Base-by-base conservation (phyloP, 2,113 vertebrate genomes). In the Seriola rivoliana region DNA sequence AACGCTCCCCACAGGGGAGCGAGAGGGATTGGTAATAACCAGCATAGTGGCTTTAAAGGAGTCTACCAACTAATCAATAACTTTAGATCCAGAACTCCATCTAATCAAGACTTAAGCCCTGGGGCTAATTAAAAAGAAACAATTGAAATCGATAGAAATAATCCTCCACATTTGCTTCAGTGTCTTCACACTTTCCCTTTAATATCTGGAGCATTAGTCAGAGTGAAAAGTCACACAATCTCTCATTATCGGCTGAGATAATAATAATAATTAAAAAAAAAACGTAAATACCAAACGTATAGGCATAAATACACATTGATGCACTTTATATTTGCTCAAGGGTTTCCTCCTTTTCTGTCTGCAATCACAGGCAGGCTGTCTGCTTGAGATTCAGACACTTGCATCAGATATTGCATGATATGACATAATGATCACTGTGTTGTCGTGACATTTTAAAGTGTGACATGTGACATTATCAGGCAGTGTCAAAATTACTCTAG, bases 21-120 rank as follows among this genome's bases (percentile, higher is more conserved):
- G 8, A 36, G 44, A 52, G 76, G 54, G 54, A 55, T 55, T 68
- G 68, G 54, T 83, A 88, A 92, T 92, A 91, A 78, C 85, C 78
- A 82, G 44, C 62, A 81, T 71, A 90, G 87, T 88, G 88, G 79
- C 85, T 92, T 87, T 88, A 82, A 76, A 89, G 67, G 60, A 79
- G 81, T 81, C 54, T 60, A 81, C 74, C 71, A 75, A 69, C 17
- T 79, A 80, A 95, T 95, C 93, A 89, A 94, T 94, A 91, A 21
- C 19, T 84, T 81, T 54, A 85, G 71, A 88, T 84, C 76, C 62
- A 77, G 12, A 78, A 17, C 65, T 68, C 70, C 38, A 90, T 90
- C 89, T 81, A 91, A 93, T 90, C 87, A 89, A 86, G 85, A 79
- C 65, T 62, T 17, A 72, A 77, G 23, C 73, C 71, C 75, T 60